Conservation (phyloP, 1,140 invertebrate genomes). For the Apis cerana region DNA sequence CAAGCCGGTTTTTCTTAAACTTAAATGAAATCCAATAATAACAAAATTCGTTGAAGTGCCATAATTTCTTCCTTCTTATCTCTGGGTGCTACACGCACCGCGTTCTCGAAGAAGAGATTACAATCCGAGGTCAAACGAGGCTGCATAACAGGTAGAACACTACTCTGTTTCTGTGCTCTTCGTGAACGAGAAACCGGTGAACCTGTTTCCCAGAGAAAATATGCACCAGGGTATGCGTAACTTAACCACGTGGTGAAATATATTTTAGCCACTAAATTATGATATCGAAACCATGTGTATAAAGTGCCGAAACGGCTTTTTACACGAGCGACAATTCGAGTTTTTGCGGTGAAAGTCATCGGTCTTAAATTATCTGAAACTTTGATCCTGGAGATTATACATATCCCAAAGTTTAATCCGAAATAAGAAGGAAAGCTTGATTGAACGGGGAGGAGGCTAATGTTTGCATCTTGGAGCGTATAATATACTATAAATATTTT, state of each 20-base stretch:
- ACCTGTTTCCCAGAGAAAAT: conserved; percentile 15
- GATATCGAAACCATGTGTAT: not conserved
- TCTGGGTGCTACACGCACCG: not conserved
- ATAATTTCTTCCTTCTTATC: not conserved
- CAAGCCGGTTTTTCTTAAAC: not conserved
- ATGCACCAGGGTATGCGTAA: conserved; percentile 7
- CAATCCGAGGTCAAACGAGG: conserved; percentile 29
- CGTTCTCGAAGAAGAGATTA: conserved; percentile 17
- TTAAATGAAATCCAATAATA: not conserved
- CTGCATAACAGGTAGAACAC: not conserved
- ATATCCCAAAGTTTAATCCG: not conserved
- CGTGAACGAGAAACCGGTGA: conserved; percentile 2
- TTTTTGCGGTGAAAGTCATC: conserved; percentile 23
- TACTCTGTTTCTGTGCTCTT: not conserved
- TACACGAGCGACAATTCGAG: not conserved
- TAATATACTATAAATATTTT: no score
- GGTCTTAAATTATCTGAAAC: conserved; percentile 9
- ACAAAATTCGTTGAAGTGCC: not conserved
- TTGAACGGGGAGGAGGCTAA: not conserved
- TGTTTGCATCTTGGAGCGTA: no score
- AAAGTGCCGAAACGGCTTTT: conserved; percentile 5
- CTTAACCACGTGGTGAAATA: conserved; percentile 28
- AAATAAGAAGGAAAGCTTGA: not conserved
- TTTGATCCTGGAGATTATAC: not conserved
- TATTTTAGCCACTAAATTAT: conserved; percentile 3